These are phyloP conservation scores for Hippoglossus stenolepis DNA, from an alignment of 2,113 vertebrate genomes.

Conservation along the genomic window DNA sequence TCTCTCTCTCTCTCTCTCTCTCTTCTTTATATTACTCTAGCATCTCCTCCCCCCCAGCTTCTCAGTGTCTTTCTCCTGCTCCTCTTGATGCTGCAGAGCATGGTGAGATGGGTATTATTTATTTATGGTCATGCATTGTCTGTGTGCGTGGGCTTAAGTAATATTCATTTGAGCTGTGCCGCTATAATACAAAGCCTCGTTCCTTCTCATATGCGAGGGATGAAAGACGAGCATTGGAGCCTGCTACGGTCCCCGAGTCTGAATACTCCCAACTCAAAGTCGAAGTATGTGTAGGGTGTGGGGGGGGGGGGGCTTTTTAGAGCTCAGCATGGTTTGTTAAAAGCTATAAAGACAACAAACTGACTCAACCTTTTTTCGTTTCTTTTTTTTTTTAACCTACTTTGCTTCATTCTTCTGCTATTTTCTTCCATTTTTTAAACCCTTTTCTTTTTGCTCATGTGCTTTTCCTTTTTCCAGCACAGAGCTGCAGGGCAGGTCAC, in stretches of 20 bases:
- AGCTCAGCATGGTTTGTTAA: constrained; percentile 48
- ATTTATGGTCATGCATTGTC: constrained; percentile 74
- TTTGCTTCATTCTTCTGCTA: constrained; percentile 17
- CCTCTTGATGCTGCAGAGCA: constrained; percentile 52
- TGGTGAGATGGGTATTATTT: constrained; percentile 69
- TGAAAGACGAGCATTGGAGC: constrained; percentile 62
- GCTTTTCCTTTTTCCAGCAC: constrained; percentile 11
- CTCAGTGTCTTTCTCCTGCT: constrained; percentile 50
- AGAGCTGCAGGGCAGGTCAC: constrained; percentile 54
- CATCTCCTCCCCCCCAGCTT: constrained; percentile 42
- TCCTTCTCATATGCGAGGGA: constrained; percentile 62
- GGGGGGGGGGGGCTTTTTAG: constrained; percentile 12
- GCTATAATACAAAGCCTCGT: constrained; percentile 69
- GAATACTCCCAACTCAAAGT: constrained; percentile 38
- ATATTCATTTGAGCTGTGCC: constrained; percentile 71
- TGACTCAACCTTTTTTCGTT: constrained; percentile 5
- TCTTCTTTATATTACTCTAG: background rate
- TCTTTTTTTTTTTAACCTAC: constrained; percentile 31
- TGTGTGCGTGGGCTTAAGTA: constrained; percentile 76
- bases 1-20: background rate
- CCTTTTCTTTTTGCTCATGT: constrained; percentile 27
- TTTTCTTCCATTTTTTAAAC: constrained; percentile 21
- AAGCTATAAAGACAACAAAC: constrained; percentile 45
- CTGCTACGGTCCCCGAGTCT: constrained; percentile 48
- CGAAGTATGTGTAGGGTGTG: background rate